phyloP scores from a whole-genome alignment of 2,113 vertebrate species.

The Astur gentilis region DNA sequence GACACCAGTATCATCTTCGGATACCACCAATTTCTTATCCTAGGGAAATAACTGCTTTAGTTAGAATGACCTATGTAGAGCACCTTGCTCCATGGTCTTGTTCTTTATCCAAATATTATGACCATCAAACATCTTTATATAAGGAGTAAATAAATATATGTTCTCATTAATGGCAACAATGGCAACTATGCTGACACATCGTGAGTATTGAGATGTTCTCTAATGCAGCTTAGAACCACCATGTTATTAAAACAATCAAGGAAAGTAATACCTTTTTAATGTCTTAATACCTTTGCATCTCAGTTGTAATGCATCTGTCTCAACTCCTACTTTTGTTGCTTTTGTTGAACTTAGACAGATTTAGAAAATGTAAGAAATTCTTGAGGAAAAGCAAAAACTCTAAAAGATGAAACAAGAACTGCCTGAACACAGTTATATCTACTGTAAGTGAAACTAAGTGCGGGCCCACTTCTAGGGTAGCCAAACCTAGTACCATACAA shows the following conservation, averaged over 20 bases:
- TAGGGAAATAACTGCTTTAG: not conserved
- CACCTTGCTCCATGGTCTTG: not conserved
- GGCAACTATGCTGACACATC: not conserved
- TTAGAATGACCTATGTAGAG: not conserved
- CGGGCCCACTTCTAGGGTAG: not conserved
- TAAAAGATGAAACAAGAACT: not conserved
- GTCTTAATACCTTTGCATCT: not conserved
- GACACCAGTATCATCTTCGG: not conserved
- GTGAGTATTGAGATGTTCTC: not conserved
- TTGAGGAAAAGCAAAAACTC: not conserved
- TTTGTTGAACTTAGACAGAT: not conserved
- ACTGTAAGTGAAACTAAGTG: not conserved
- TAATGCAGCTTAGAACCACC: not conserved
- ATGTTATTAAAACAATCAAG: not conserved
- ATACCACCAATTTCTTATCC: not conserved
- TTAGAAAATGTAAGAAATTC: not conserved
- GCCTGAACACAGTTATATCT: not conserved
- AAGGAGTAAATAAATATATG: not conserved
- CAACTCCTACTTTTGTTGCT: not conserved
- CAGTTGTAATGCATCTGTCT: not conserved
- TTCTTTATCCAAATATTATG: not conserved
- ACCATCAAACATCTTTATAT: not conserved
- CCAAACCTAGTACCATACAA: not conserved
- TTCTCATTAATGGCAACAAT: not conserved
- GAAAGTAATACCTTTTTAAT: not conserved